These are phyloP conservation scores for Drosophila arawakana DNA, from an alignment of 1,140 invertebrate species.

Conservation along the genomic window DNA sequence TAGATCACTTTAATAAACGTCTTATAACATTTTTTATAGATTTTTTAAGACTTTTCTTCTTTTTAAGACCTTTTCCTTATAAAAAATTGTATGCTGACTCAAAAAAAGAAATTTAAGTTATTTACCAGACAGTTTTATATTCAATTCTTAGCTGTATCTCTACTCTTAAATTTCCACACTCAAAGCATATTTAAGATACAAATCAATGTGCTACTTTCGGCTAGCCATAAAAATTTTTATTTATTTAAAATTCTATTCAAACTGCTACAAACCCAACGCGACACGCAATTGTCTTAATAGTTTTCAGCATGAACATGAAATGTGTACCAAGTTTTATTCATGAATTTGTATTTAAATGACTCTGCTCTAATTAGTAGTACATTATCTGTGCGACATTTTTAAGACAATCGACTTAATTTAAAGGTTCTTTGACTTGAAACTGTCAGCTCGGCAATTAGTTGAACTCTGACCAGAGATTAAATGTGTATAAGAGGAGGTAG, in stretches of 20 bases:
- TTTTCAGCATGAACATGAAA: not conserved
- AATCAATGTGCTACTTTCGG: not conserved
- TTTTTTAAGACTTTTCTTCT: too few species aligned
- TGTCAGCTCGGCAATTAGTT: constrained; percentile 70
- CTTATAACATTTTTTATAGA: too few species aligned
- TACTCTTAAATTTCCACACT: not conserved
- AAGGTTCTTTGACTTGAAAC: constrained; percentile 69
- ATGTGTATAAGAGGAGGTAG: too few species aligned
- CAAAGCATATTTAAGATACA: not conserved
- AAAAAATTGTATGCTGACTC: too few species aligned
- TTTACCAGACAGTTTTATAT: too few species aligned
- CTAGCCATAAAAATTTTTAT: not conserved
- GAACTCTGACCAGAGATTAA: constrained; percentile 62
- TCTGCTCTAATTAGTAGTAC: constrained; percentile 17
- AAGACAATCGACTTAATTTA: constrained; percentile 53
- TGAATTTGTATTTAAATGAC: not conserved
- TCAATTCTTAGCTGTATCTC: not conserved
- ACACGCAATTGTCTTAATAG: not conserved
- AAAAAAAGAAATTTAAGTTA: too few species aligned
- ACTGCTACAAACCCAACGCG: not conserved
- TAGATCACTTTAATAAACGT: too few species aligned
- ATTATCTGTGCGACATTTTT: constrained; percentile 34
- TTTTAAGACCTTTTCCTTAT: too few species aligned
- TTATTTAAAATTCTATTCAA: not conserved
- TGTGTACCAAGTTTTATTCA: constrained; percentile 3